Conservation (phyloP, 2,113 vertebrate species). For the Nipponia nippon region DNA sequence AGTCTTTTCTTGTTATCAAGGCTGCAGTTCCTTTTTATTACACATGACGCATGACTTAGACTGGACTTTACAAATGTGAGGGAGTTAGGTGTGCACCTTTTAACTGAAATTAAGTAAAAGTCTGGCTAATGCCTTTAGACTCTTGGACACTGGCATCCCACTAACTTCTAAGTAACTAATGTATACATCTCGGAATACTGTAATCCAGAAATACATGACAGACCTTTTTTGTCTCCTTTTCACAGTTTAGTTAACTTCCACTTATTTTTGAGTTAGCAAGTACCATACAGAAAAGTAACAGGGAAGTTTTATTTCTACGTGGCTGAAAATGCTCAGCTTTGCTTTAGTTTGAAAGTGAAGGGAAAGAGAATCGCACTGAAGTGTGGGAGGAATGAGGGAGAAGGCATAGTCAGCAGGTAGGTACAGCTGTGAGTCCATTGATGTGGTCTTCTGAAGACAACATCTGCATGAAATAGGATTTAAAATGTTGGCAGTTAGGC, state of each 20-base stretch:
- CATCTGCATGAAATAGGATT: background rate
- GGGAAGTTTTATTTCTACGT: background rate
- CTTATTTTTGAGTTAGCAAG: background rate
- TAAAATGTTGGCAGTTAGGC: background rate
- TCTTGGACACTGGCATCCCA: background rate
- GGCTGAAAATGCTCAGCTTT: background rate
- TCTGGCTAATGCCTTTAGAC: background rate
- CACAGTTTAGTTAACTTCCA: background rate
- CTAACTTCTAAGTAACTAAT: background rate
- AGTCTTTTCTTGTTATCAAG: background rate
- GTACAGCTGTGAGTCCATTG: background rate
- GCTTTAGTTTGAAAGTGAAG: background rate
- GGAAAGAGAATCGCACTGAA: background rate
- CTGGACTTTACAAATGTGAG: background rate
- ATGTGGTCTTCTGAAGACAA: background rate
- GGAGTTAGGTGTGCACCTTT: background rate
- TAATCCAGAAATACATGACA: background rate
- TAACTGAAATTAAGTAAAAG: background rate
- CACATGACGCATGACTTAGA: background rate
- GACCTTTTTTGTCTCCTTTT: background rate
- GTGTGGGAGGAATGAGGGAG: background rate
- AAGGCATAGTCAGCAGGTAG: background rate
- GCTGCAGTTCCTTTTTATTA: background rate
- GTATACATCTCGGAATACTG: background rate
- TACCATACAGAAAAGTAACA: background rate